Evolutionary conservation across 2,113 vertebrate species (phyloP).

Genomic region (Varanus komodoensis): DNA sequence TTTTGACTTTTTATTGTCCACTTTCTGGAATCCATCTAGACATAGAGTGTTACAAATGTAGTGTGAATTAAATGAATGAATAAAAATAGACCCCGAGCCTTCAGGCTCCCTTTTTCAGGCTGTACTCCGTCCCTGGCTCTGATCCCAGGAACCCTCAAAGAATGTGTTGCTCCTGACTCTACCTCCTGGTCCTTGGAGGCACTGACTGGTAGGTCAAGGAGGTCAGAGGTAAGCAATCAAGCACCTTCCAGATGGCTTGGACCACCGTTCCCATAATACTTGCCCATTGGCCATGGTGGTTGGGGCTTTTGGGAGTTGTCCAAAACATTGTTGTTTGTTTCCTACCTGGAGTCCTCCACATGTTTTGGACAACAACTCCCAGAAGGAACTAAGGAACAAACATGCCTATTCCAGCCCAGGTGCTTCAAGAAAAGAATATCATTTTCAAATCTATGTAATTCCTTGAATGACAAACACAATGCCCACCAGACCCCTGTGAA

Average conservation of each 20-base stretch:
- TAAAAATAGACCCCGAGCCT: neutral
- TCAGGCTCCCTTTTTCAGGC: neutral
- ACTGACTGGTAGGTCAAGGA: no score
- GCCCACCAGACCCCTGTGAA: no score
- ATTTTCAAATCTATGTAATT: neutral
- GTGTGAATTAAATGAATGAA: no score
- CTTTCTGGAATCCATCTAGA: no score
- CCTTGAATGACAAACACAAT: neutral
- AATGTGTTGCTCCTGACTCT: neutral
- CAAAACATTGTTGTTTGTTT: neutral
- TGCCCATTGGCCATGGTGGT: neutral
- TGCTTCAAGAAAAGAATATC: neutral
- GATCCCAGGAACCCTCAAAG: neutral
- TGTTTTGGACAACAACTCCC: no score
- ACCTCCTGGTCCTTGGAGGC: neutral
- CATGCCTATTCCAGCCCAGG: neutral
- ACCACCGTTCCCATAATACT: neutral
- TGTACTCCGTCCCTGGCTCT: neutral
- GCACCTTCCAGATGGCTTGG: neutral
- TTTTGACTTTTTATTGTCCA: no score
- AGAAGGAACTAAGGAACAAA: neutral
- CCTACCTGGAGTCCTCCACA: no score
- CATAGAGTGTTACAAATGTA: no score
- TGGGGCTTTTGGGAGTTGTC: neutral
- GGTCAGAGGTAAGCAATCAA: no score